Conservation (phyloP, 2,797 vertebrate genomes). For the Lepilemur septentrionalis region DNA sequence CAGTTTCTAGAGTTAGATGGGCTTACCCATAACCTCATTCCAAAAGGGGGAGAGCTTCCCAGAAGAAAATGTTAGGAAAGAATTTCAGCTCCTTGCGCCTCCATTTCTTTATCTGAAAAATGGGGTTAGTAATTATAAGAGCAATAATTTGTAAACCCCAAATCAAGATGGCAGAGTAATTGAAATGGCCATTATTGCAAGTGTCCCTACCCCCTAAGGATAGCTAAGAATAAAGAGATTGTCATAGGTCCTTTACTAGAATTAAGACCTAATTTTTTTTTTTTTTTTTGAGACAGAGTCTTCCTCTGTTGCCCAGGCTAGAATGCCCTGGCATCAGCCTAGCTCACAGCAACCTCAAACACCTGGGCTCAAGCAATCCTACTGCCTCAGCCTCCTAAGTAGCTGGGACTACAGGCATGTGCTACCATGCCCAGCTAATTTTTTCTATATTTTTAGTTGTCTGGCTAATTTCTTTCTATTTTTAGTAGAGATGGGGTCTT, state of each 20-base stretch:
- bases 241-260: not conserved
- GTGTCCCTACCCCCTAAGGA: not conserved
- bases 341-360: no score
- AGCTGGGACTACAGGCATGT: no score
- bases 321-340: no score
- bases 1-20: not conserved
- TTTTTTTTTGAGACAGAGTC: no score
- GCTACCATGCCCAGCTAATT: no score
- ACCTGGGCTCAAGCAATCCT: no score
- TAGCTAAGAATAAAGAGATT: not conserved
- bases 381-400: no score
- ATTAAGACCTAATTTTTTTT: not conserved
- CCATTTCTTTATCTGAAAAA: not conserved
- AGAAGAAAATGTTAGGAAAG: not conserved
- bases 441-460: no score
- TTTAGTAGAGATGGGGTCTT: no score
- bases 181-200: not conserved
- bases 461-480: no score
- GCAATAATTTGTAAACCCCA: not conserved
- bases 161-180: conserved; percentile 5
- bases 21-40: not conserved
- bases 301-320: no score
- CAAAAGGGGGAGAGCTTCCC: not conserved
- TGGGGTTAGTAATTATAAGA: not conserved
- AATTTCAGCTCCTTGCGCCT: not conserved